A percentile compares a stretch with the other conserved stretches of the same genome.
These are phyloP conservation scores for Papilio xuthus DNA, from an alignment of 1,140 invertebrate species.

Conservation along the genomic window DNA sequence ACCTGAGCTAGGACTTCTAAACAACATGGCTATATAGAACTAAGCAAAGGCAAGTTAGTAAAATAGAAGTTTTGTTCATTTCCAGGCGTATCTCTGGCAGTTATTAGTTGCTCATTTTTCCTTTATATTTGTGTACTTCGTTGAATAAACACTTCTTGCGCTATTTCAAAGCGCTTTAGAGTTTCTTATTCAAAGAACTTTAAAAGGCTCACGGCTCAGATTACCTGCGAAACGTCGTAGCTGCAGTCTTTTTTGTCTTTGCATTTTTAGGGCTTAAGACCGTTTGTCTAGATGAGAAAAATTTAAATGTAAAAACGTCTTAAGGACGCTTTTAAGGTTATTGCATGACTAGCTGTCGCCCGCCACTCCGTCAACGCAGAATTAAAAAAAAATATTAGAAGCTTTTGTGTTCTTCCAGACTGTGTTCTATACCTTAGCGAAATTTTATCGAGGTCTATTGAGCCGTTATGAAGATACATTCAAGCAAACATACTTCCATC, in stretches of 20 bases:
- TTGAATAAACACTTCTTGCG: constrained; percentile 12
- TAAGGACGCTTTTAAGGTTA: background rate
- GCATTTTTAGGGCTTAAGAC: background rate
- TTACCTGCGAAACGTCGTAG: constrained; percentile 16
- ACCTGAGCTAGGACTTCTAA: background rate
- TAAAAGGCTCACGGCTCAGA: constrained; percentile 23
- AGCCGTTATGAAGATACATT: no score
- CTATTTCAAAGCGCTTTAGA: constrained; percentile 18
- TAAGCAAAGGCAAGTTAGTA: background rate
- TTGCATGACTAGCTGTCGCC: no score
- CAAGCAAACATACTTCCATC: no score
- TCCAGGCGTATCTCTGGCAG: background rate
- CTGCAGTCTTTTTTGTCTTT: constrained; percentile 1
- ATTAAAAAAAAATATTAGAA: no score
- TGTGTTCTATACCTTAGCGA: no score
- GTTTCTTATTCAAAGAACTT: constrained; percentile 25
- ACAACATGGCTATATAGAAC: background rate
- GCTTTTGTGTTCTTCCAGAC: no score
- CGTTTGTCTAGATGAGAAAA: background rate
- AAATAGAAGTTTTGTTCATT: constrained; percentile 7
- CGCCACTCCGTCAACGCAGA: no score
- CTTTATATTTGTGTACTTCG: constrained; percentile 15
- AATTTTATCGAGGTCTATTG: no score
- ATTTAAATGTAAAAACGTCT: background rate
- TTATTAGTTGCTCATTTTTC: constrained; percentile 27